Evolutionary conservation across 2,113 vertebrate genomes (phyloP), one percentile per base, ranked within the genome.

Genomic region (Aegithalos caudatus): DNA sequence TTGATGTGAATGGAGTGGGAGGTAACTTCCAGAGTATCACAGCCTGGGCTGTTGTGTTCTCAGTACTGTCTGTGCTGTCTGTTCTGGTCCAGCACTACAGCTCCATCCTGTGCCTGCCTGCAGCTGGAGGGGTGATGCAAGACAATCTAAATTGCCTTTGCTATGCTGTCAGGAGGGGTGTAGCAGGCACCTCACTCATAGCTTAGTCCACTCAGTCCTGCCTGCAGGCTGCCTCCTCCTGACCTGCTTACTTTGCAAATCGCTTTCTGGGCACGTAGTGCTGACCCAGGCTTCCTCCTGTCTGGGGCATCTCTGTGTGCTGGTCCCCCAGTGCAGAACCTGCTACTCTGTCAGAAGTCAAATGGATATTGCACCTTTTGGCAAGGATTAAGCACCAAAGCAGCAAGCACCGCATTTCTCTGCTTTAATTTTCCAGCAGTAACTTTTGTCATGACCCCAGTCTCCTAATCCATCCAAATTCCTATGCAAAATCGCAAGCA

Each of bases 241-340:
- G 22, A n/a, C 1, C 5, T 22, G 38, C 20, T 71, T 8, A 0
- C 31, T 74, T 50, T 56, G 57, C 47, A 66, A 76, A 35, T 51
- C 0, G 0, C 15, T 61, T 35, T 35, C n/a, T 5, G 10, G 48
- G 31, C 1, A 1, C 0, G 0, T 33, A 38, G 19, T 48, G 44
- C 62, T 11, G 1, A 8, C 9, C 16, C 38, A 21, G 38, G 31
- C 53, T 54, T 38, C 35, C 22, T 31, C 28, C 44, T 58, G 14
- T 24, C 4, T 12, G 6, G 44, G 29, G 25, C 42, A 48, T 33
- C 37, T 35, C 54, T 18, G 29, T 5, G 19, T 24, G 51, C n/a
- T 2, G 2, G 29, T 40, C 20, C 7, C 23, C 37, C 14, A 5
- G 50, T 1, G 4, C 23, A n/a, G 47, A 57, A 57, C 23, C 51